phyloP scores from a whole-genome alignment of 1,140 invertebrate genomes.

The Atta colombica region DNA sequence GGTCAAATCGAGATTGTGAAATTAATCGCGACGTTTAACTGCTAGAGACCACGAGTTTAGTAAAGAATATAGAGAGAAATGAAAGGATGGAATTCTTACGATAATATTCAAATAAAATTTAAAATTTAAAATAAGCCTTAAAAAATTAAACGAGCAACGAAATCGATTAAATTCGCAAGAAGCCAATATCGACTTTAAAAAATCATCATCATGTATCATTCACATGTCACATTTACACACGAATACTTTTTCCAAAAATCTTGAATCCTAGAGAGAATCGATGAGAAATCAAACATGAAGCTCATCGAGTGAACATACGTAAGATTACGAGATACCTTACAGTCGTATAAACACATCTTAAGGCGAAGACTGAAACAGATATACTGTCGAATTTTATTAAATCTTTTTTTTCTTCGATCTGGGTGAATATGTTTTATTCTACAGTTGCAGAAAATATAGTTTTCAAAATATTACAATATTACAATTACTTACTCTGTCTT shows the following conservation, averaged over 20 bases:
- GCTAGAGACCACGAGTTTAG: not conserved
- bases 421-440: not conserved
- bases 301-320: not conserved
- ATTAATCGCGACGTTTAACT: not conserved
- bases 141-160: constrained; percentile 10
- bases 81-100: constrained; percentile 9
- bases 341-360: constrained; percentile 56
- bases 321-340: not conserved
- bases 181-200: constrained; percentile 19
- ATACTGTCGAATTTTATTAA: constrained; percentile 3
- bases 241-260: not conserved
- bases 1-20: constrained; percentile 20
- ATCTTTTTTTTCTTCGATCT: too few relatives aligned
- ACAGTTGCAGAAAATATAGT: not conserved
- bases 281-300: not conserved
- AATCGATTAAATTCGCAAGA: constrained; percentile 52
- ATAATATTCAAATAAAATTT: constrained; percentile 48
- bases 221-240: not conserved
- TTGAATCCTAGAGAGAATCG: not conserved
- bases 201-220: not conserved
- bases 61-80: not conserved
- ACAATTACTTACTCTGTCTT: not conserved
- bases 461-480: not conserved
- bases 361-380: not conserved
- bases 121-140: constrained; percentile 37